A percentile compares a stretch with the other conserved stretches of the same genome.
phyloP scores from a whole-genome alignment of 1,140 invertebrate genomes.

The Hylyphantes graminicola region DNA sequence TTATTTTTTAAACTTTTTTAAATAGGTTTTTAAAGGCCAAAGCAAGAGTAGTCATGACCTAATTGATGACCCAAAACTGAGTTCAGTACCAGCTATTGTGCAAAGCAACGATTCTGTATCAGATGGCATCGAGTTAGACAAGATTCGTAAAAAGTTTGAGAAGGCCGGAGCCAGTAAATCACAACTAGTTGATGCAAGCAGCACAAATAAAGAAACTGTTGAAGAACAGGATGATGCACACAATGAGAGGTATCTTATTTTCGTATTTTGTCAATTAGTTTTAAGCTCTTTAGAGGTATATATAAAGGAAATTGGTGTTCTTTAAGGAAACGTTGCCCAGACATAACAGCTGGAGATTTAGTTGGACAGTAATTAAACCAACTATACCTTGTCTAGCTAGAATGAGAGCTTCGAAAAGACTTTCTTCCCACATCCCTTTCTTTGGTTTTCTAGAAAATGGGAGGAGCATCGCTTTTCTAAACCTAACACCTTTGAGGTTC shows the following conservation, averaged over 20 bases:
- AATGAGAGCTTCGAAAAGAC: too few species aligned
- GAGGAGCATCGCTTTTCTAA: too few species aligned
- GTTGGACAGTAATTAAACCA: too few species aligned
- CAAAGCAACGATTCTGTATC: slow-evolving; percentile 38
- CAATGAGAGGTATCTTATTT: slow-evolving; percentile 29
- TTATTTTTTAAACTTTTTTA: not conserved
- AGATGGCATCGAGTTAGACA: slow-evolving; percentile 29
- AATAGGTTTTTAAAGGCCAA: slow-evolving; percentile 67
- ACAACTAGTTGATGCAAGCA: slow-evolving; percentile 55
- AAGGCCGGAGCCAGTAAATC: slow-evolving; percentile 58
- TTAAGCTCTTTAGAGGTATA: too few species aligned
- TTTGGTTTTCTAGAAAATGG: too few species aligned
- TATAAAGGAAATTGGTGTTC: too few species aligned
- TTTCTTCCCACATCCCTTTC: too few species aligned
- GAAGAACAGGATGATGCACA: slow-evolving; percentile 48
- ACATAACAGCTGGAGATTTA: too few species aligned
- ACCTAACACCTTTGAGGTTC: too few species aligned
- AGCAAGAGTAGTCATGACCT: slow-evolving; percentile 95
- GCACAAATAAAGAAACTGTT: slow-evolving; percentile 41
- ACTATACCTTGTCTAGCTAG: too few species aligned
- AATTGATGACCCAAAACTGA: slow-evolving; percentile 89
- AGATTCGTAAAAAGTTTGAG: slow-evolving; percentile 55
- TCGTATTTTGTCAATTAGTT: too few species aligned
- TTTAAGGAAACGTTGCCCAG: too few species aligned
- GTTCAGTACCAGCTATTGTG: slow-evolving; percentile 67